phyloP scores from a whole-genome alignment of 2,113 vertebrate genomes.

The Callipepla californica region DNA sequence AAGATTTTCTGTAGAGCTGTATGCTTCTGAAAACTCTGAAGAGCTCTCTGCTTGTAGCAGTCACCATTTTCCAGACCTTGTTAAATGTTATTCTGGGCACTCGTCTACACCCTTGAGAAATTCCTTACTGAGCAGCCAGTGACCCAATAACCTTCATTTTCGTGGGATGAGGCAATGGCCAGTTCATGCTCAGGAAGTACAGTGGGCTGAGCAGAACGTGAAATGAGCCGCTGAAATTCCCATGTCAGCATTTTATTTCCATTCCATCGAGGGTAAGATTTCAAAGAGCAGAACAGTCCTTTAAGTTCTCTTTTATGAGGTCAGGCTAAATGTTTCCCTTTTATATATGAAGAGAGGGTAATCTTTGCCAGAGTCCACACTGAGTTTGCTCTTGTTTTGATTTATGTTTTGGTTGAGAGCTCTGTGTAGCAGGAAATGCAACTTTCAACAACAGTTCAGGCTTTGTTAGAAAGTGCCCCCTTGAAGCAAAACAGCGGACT shows the following conservation, averaged over 20 bases:
- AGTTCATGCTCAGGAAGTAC: slow-evolving; percentile 9
- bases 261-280: slow-evolving; percentile 24
- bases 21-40: not conserved
- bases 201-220: not conserved
- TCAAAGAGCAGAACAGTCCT: slow-evolving; percentile 6
- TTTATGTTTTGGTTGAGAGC: slow-evolving; percentile 25
- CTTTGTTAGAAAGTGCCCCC: not conserved
- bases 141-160: slow-evolving; percentile 56
- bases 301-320: slow-evolving; percentile 66
- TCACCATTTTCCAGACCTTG: slow-evolving; percentile 14
- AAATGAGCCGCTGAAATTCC: slow-evolving; percentile 54
- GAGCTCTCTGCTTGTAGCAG: not conserved
- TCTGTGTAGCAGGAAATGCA: slow-evolving; percentile 23
- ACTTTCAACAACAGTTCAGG: slow-evolving; percentile 14
- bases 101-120: slow-evolving; percentile 9
- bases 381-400: slow-evolving; percentile 38
- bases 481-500: not conserved
- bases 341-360: slow-evolving; percentile 34
- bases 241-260: slow-evolving; percentile 44
- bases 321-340: slow-evolving; percentile 57
- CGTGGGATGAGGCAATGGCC: slow-evolving; percentile 47
- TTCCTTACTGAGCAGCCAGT: slow-evolving; percentile 28
- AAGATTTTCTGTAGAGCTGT: not conserved
- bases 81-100: slow-evolving; percentile 44
- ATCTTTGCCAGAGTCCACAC: slow-evolving; percentile 47